A percentile compares a stretch with the other conserved stretches of the same genome.
Evolutionary conservation across 2,113 vertebrate species (phyloP).

Genomic region (Xyrauchen texanus): DNA sequence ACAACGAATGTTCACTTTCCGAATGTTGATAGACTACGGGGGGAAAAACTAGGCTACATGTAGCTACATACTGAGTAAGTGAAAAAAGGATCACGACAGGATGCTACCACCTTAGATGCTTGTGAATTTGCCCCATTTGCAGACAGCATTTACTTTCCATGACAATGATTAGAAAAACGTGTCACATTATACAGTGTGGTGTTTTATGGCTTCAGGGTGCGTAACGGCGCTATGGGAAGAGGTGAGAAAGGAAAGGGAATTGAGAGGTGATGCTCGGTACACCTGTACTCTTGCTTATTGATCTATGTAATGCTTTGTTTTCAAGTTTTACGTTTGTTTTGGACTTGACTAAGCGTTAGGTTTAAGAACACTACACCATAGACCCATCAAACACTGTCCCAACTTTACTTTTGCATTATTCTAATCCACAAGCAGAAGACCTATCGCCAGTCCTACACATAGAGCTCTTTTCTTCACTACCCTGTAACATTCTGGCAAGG

Average conservation of each 20-base stretch:
- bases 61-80: neutral
- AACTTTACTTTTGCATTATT: neutral
- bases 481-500: too few species aligned
- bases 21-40: too few species aligned
- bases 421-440: neutral
- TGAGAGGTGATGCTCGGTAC: conserved; percentile 37
- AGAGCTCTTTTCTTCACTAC: too few species aligned
- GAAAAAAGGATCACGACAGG: neutral
- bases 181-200: conserved; percentile 17
- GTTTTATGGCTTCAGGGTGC: conserved; percentile 36
- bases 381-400: neutral
- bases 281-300: conserved; percentile 23
- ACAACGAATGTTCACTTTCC: neutral
- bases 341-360: neutral
- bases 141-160: conserved; percentile 22
- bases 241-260: conserved; percentile 43
- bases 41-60: too few species aligned
- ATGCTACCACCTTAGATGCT: conserved; percentile 8
- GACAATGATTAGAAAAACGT: conserved; percentile 31
- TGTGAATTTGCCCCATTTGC: conserved; percentile 13
- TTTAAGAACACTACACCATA: neutral
- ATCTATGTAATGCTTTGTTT: conserved; percentile 3
- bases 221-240: conserved; percentile 35
- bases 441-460: neutral
- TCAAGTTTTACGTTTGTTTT: conserved; percentile 7